Conservation (phyloP, 2,797 vertebrate species). For the Spea hammondii region DNA sequence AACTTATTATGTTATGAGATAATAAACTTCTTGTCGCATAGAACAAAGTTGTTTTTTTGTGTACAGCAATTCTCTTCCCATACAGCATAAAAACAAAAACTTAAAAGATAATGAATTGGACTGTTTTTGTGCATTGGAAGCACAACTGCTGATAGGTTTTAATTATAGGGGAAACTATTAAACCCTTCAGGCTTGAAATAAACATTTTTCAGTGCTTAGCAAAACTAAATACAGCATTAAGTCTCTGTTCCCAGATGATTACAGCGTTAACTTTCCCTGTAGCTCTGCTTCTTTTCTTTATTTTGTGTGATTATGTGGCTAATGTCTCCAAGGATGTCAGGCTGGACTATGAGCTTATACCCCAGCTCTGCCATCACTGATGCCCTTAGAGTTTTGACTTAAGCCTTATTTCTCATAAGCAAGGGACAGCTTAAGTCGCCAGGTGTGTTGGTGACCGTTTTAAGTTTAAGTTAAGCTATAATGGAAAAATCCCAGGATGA, state of each 20-base stretch:
- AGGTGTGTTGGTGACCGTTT: too few species aligned
- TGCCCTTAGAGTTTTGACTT: background rate
- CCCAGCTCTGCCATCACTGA: background rate
- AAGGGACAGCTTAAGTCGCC: background rate
- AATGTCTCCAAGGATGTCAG: constrained; percentile 40
- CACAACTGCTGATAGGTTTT: constrained; percentile 45
- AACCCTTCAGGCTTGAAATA: constrained; percentile 56
- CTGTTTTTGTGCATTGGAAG: constrained; percentile 20
- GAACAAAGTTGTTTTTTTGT: too few species aligned
- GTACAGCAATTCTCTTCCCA: too few species aligned
- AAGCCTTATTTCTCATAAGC: background rate
- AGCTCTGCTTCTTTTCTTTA: constrained; percentile 52
- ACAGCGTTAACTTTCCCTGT: constrained; percentile 51
- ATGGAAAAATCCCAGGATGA: too few species aligned
- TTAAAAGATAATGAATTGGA: too few species aligned
- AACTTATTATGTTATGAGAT: too few species aligned
- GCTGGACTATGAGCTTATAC: background rate
- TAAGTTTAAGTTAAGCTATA: too few species aligned
- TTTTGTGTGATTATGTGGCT: constrained; percentile 38
- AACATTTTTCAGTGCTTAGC: constrained; percentile 58
- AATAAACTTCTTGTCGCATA: too few species aligned
- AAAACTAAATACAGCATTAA: constrained; percentile 56
- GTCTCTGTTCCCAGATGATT: constrained; percentile 54
- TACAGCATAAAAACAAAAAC: too few species aligned
- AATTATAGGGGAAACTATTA: constrained; percentile 51